phyloP scores from a whole-genome alignment of 2,113 vertebrate genomes.

The Bambusicola thoracicus region DNA sequence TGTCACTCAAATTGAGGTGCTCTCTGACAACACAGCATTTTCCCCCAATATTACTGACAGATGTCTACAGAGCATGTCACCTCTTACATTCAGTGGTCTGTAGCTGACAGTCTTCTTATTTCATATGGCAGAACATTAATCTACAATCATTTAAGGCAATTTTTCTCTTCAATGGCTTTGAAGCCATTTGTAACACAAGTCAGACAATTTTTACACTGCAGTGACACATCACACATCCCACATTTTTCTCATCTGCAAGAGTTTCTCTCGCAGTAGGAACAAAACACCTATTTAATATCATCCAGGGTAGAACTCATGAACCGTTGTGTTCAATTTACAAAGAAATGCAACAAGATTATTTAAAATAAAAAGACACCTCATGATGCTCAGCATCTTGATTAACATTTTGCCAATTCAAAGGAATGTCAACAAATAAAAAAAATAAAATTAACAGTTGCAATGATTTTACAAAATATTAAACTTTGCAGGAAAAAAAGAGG shows the following conservation, averaged over 20 bases:
- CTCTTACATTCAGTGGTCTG: background rate
- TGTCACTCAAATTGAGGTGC: background rate
- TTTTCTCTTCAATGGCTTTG: slow-evolving; percentile 12
- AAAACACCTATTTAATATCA: slow-evolving; percentile 3
- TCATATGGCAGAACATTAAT: background rate
- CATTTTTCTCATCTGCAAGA: slow-evolving; percentile 26
- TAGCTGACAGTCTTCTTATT: background rate
- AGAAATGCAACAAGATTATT: background rate
- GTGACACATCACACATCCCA: background rate
- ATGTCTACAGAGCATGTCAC: slow-evolving; percentile 11
- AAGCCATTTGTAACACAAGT: slow-evolving; percentile 21
- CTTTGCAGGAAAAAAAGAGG: background rate
- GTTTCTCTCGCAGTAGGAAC: background rate
- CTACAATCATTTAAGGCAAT: background rate
- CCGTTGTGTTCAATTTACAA: slow-evolving; percentile 4
- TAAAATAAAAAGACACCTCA: background rate
- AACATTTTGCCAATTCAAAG: background rate
- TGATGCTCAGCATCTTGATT: background rate
- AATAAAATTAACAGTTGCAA: background rate
- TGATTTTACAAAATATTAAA: slow-evolving; percentile 22
- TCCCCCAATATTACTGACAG: background rate
- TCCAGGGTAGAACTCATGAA: background rate
- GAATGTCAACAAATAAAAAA: background rate
- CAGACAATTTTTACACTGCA: slow-evolving; percentile 27
- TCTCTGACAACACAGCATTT: background rate